A percentile compares a stretch with the other conserved stretches of the same genome.
phyloP scores from a whole-genome alignment of 2,888 invertebrate species.

The Orthonevra nobilis region DNA sequence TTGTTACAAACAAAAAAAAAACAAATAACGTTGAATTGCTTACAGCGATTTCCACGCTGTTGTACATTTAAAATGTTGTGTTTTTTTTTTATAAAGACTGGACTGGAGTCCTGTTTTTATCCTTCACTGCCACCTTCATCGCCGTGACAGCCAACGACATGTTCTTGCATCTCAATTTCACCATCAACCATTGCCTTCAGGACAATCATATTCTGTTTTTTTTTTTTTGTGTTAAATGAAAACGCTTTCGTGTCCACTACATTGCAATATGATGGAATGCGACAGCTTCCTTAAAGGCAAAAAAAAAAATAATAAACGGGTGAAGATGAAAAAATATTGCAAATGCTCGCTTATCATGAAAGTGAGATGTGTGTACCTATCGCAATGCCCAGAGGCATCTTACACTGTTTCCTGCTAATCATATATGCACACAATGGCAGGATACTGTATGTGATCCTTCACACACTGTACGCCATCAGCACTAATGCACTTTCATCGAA shows the following conservation, averaged over 20 bases:
- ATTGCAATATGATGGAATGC: constrained; percentile 19
- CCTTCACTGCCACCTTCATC: neutral
- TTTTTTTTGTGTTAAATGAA: constrained; percentile 6
- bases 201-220: neutral
- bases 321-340: constrained; percentile 8
- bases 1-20: too few species aligned
- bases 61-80: too few species aligned
- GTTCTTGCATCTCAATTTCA: constrained; percentile 26
- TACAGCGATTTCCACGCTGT: neutral
- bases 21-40: neutral
- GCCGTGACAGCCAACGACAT: neutral
- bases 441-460: neutral
- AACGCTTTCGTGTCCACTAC: constrained; percentile 23
- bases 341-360: constrained; percentile 7
- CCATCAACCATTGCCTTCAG: neutral
- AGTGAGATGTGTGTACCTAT: constrained; percentile 18
- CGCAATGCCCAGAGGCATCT: constrained; percentile 33
- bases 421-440: constrained; percentile 34
- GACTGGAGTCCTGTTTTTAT: neutral
- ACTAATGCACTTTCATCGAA: constrained; percentile 17
- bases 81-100: neutral
- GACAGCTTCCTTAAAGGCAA: neutral
- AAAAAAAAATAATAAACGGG: neutral
- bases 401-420: constrained; percentile 34
- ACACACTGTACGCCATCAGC: neutral